Evolutionary conservation across 1,140 invertebrate species (phyloP).

Genomic region (Aporrectodea caliginosa): DNA sequence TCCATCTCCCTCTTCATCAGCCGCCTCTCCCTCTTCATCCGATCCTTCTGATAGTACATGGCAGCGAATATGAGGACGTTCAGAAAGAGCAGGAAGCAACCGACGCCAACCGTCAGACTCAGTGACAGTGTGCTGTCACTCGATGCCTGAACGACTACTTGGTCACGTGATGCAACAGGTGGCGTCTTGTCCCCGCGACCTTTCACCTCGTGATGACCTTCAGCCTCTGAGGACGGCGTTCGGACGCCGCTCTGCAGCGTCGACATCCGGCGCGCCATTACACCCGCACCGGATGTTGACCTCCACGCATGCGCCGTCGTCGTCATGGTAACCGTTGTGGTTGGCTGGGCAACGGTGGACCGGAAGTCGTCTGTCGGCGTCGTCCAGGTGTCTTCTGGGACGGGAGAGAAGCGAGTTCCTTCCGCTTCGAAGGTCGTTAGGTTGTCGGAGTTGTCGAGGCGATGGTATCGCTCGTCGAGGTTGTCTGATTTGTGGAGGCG

Average conservation of each 20-base stretch:
- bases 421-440: conserved; percentile 43
- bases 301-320: background rate
- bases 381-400: background rate
- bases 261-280: background rate
- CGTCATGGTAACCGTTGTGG: background rate
- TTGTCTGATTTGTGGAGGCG: conserved; percentile 80
- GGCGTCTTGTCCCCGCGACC: background rate
- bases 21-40: conserved; percentile 10
- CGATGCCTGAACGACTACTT: no score
- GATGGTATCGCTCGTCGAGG: conserved; percentile 78
- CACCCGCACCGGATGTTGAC: background rate
- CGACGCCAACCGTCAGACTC: conserved; percentile 86
- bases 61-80: conserved; percentile 90
- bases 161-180: background rate
- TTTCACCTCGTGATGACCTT: background rate
- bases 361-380: background rate
- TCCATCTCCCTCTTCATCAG: background rate
- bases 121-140: conserved; percentile 61
- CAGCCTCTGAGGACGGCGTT: background rate
- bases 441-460: conserved; percentile 65
- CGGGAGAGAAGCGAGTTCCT: conserved; percentile 35
- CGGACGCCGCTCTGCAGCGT: background rate
- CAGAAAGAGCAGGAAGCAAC: conserved; percentile 81
- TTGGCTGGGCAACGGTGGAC: background rate
- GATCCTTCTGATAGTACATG: conserved; percentile 74